Base-by-base conservation (phyloP, 2,113 vertebrate species). In the Sapayoa aenigma region DNA sequence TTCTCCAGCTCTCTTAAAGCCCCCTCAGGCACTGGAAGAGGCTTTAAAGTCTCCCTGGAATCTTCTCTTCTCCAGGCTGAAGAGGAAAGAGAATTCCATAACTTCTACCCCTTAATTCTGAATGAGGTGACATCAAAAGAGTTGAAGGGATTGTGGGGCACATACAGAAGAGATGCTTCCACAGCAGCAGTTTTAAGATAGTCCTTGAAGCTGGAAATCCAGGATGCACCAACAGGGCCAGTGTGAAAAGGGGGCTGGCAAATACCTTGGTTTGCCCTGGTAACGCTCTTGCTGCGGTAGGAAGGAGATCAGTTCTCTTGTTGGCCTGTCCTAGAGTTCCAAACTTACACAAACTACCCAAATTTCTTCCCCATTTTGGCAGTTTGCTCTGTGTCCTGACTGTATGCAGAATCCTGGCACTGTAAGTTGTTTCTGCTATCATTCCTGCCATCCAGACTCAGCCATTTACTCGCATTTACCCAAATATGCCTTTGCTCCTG, bases 91-190 rank as follows among this genome's bases (percentile, higher is more conserved):
- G 12, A 56, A 55, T 24, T 9, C 8, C 60, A 58, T 49, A 58
- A 17, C 6, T 73, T 50, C 28, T 69, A 20, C 10, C 49, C 63
- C 72, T 90, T 37, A 25, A 62, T 53, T 52, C 83, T 86, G 22
- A 73, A 27, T n/a, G 17, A 47, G 10, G 20, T 44, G 39, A 10
- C 41, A 33, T 35, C 41, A 30, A 18, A 35, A 15, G 25, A 65
- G 8, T 2, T 2, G 9, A 44, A 72, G 62, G 9, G 46, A 23
- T 59, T 12, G 24, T 11, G 9, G 9, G 27, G 7, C 2, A 1
- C 16, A 17, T 5, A 6, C 3, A 33, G 55, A 78, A 46, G 33
- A 82, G 20, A 16, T 12, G 9, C 3, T 42, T 80, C 14, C 5
- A 30, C 16, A 53, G 21, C 11, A 53, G 6, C 4, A 19, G 1